These are phyloP conservation scores for Hypomesus transpacificus DNA, from an alignment of 2,113 vertebrate species.

Conservation along the genomic window DNA sequence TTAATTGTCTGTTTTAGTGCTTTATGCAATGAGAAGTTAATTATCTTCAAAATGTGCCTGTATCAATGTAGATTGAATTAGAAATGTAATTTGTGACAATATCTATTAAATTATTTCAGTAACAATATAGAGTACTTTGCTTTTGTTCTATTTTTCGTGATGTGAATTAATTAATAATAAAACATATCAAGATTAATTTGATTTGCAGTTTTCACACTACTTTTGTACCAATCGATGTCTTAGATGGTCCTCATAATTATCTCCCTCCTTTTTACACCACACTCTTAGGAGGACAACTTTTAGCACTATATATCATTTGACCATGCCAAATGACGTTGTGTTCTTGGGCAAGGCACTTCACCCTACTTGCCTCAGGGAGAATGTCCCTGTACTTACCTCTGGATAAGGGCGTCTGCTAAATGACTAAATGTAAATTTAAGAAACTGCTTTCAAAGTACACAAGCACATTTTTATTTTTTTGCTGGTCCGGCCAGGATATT, in stretches of 20 bases:
- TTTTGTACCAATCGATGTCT: not conserved
- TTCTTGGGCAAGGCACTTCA: too few relatives aligned
- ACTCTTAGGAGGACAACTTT: not conserved
- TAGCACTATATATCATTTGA: too few relatives aligned
- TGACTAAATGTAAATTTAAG: not conserved
- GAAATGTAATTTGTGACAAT: slow-evolving; percentile 23
- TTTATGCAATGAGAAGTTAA: not conserved
- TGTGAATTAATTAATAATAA: not conserved
- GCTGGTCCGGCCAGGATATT: not conserved
- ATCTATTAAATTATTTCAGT: slow-evolving; percentile 27
- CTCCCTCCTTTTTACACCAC: too few relatives aligned
- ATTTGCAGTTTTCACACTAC: too few relatives aligned
- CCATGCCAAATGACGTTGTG: too few relatives aligned
- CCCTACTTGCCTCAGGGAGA: too few relatives aligned
- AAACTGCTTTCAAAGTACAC: not conserved
- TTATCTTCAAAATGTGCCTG: slow-evolving; percentile 19
- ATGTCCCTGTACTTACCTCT: too few relatives aligned
- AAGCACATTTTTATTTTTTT: not conserved
- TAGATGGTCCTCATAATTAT: too few relatives aligned
- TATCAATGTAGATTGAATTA: slow-evolving; percentile 10
- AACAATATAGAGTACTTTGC: not conserved
- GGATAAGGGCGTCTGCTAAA: too few relatives aligned
- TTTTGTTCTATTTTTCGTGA: not conserved
- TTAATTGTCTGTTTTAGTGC: slow-evolving; percentile 6
- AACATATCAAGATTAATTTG: too few relatives aligned